Base-by-base conservation (phyloP, 2,797 vertebrate genomes). In the Aulostomus chinensis region DNA sequence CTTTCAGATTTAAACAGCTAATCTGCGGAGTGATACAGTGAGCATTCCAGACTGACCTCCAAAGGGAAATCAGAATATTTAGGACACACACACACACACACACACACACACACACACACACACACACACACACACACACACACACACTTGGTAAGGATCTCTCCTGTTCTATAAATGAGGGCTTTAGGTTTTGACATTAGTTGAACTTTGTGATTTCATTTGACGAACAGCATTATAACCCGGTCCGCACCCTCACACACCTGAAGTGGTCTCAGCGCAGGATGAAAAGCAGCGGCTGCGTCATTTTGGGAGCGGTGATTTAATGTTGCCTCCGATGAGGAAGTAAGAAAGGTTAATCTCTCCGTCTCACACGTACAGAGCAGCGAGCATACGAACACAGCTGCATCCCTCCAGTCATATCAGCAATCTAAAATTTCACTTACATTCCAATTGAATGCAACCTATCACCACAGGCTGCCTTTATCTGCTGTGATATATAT, bases 401-500 rank as follows among this genome's bases (percentile, higher is more conserved):
- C 34, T 73, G 63, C 81, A 34, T 55, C 76, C 85, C 67, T 83
- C 68, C 65, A 61, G 68, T 89, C 80, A 74, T 85, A 86, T 78
- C 78, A 59, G 59, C 58, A 58, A 86, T 87, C 82, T 77, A 74
- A 81, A 79, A 81, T 81, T 83, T 80, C 78, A 78, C 84, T 85
- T 85, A 85, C 84, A 80, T 83, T 86, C 68, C 85, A 85, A 83
- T 86, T 89, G 83, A 86, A 84, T 80, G 73, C 67, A 24, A 80
- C 47, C 73, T 76, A 86, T 87, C 85, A 83, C 75, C 49, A 74
- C 58, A 50, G 71, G 68, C 58, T 9, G 41, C 67, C 81, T 86
- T 88, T 88, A 90, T 90, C 88, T 83, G 72, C 67, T 37, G 60
- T 89, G 88, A 88, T 90, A 68, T 87, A 91, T 84, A 65, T 24